These are phyloP conservation scores for Oopsacas minuta DNA, from an alignment of 37 sponge, comb jelly and placozoan genomes.

Conservation along the genomic window DNA sequence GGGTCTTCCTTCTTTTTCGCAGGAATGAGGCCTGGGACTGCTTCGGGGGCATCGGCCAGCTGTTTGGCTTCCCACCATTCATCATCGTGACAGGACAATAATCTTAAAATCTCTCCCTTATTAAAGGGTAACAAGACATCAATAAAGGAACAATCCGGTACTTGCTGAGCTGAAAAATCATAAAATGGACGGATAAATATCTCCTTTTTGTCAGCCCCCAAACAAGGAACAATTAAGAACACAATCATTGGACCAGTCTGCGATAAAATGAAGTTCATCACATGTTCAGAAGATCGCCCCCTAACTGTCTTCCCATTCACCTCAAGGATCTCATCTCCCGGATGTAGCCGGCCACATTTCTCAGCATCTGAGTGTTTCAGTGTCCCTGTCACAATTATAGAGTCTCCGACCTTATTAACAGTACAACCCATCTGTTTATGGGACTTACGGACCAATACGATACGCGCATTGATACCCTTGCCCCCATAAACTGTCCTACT, in stretches of 20 bases:
- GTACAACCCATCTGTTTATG: slow-evolving; percentile 14
- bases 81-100: neutral
- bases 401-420: neutral
- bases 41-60: neutral
- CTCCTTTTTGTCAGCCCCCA: neutral
- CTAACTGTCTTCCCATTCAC: neutral
- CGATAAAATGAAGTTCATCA: neutral
- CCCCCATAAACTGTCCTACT: neutral
- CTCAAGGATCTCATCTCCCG: slow-evolving; percentile 3
- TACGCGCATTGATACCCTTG: neutral
- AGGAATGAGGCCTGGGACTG: neutral
- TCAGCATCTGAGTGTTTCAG: neutral
- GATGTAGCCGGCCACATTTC: neutral
- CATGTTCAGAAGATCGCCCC: neutral
- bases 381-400: neutral
- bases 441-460: neutral
- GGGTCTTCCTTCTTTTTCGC: neutral
- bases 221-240: slow-evolving; percentile 1
- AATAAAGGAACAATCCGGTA: neutral
- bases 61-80: slow-evolving; percentile 2
- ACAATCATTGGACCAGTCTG: neutral
- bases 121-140: neutral
- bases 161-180: neutral
- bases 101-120: neutral
- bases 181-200: neutral